Conservation (phyloP, 2,888 invertebrate genomes). For the Blastobasis adustella region DNA sequence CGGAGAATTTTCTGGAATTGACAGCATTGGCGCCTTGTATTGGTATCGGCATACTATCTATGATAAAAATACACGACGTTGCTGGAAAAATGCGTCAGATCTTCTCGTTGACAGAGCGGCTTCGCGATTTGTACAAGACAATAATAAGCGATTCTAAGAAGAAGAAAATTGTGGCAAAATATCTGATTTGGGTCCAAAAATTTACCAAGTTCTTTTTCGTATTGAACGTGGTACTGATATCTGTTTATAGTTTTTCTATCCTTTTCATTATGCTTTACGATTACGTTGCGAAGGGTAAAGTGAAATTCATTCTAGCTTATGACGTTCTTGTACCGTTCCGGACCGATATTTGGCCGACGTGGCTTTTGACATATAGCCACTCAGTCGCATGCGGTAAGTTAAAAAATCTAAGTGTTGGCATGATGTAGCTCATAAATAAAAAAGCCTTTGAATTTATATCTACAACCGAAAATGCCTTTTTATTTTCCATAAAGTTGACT, state of each 20-base stretch:
- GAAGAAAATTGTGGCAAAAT: slow-evolving; percentile 23
- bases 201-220: slow-evolving; percentile 47
- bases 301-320: slow-evolving; percentile 40
- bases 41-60: slow-evolving; percentile 35
- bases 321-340: slow-evolving; percentile 46
- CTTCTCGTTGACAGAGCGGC: slow-evolving; percentile 27
- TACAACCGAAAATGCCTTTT: too few species aligned
- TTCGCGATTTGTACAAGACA: slow-evolving; percentile 28
- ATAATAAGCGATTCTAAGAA: slow-evolving; percentile 29
- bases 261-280: slow-evolving; percentile 35
- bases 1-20: slow-evolving; percentile 42
- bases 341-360: slow-evolving; percentile 36
- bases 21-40: slow-evolving; percentile 45
- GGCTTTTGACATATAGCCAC: slow-evolving; percentile 38
- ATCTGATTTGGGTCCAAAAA: slow-evolving; percentile 31
- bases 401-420: too few species aligned
- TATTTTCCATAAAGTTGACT: too few species aligned
- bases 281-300: slow-evolving; percentile 27
- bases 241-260: slow-evolving; percentile 50
- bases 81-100: slow-evolving; percentile 21
- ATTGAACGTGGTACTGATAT: slow-evolving; percentile 42
- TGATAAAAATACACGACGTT: slow-evolving; percentile 29
- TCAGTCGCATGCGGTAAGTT: slow-evolving; percentile 42
- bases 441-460: too few species aligned
- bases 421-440: too few species aligned